Base-by-base conservation (phyloP, 2,797 vertebrate species). In the Tolypeutes matacus region DNA sequence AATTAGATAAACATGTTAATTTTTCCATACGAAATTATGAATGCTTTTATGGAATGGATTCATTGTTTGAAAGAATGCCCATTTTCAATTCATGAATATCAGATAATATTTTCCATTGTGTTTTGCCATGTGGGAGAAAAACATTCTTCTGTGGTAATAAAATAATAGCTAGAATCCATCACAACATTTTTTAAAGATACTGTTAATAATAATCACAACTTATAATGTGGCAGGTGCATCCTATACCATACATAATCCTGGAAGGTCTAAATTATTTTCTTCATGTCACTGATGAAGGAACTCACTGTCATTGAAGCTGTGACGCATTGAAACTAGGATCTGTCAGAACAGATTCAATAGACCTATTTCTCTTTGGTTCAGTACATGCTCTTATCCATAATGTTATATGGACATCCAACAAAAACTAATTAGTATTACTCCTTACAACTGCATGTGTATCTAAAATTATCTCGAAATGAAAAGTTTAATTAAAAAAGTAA, bases 401-500 rank as follows among this genome's bases (percentile, higher is more conserved):
- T 7, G 65, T 21, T 23, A 72, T 1, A 39, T 1, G 12, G 49
- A 23, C 20, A 89, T 36, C 49, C n/a, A 49, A 46, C n/a, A 81
- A 86, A 94, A 65, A 89, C n/a, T 14, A 89, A 94, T 93, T 36
- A 60, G 14, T 4, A 83, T 56, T 84, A 86, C 46, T 92, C 85
- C n/a, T 87, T 80, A 81, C 25, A 81, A 82, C 0, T 58, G n/a
- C 39, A 17, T 29, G 14, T 91, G 0, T 72, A 86, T 12, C 62
- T 69, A 94, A 21, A 84, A 78, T 96, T 67, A 93, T 73, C 80
- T 84, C 42, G 86, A 72, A 95, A 81, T 89, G 69, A 86, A 96
- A 86, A 89, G 9, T 31, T 92, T 93, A 91, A 95, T 80, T 84
- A 72, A 2, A 94, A 87, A 95, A 89, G 85, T 88, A 91, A 89